Conservation (phyloP, 2,797 vertebrate genomes). For the Echiichthys vipera region DNA sequence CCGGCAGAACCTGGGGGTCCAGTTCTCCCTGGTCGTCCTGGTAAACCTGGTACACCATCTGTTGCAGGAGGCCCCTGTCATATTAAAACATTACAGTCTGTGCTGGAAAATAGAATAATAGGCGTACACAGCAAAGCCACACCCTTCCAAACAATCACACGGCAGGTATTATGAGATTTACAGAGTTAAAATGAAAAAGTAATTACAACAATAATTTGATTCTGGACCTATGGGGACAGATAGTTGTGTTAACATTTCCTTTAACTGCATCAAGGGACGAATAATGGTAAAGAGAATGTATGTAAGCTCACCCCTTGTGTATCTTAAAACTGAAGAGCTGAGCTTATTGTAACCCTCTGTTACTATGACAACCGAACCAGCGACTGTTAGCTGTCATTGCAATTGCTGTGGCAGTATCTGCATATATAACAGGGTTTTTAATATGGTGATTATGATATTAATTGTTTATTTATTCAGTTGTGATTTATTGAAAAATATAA, state of each 20-base stretch:
- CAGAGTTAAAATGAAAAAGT: conserved; percentile 3
- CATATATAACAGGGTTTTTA: no score
- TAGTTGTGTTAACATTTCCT: not conserved
- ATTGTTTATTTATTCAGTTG: not conserved
- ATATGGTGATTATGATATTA: not conserved
- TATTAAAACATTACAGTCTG: conserved; percentile 38
- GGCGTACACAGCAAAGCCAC: conserved; percentile 6
- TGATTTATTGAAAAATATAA: not conserved
- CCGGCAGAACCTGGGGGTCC: conserved; percentile 90
- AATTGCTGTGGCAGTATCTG: not conserved
- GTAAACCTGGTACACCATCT: conserved; percentile 91
- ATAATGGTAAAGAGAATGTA: not conserved
- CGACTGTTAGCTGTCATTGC: not conserved
- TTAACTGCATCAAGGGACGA: not conserved
- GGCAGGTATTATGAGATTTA: conserved; percentile 13
- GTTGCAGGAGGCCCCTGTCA: conserved; percentile 88
- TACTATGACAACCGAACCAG: not conserved
- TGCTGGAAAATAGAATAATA: conserved; percentile 30
- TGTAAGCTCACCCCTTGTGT: not conserved
- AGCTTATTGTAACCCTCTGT: not conserved
- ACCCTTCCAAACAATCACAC: not conserved
- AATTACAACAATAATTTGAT: conserved; percentile 5
- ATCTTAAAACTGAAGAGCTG: not conserved
- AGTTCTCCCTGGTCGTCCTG: conserved; percentile 88
- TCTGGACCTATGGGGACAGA: not conserved